A percentile compares a stretch with the other conserved stretches of the same genome.
Evolutionary conservation across 1,140 invertebrate genomes (phyloP).

Genomic region (Aporrectodea caliginosa): DNA sequence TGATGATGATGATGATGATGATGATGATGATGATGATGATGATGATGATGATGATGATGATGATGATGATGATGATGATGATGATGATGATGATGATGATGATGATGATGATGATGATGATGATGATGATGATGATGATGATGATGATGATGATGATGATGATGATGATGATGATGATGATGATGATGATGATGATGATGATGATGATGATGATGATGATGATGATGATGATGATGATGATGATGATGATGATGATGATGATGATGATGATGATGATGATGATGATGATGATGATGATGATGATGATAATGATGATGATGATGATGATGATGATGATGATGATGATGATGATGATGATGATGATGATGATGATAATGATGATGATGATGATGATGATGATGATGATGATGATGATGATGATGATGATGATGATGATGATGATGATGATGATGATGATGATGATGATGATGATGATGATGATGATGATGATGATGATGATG

Average conservation of each 20-base stretch:
- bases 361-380: background rate
- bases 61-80: constrained; percentile 32
- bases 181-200: constrained; percentile 57
- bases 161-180: constrained; percentile 39
- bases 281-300: constrained; percentile 7
- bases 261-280: constrained; percentile 48
- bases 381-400: constrained; percentile 33
- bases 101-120: background rate
- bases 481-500: constrained; percentile 37
- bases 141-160: constrained; percentile 41
- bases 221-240: constrained; percentile 80
- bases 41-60: constrained; percentile 5
- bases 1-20: no score
- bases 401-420: constrained; percentile 8
- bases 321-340: constrained; percentile 62
- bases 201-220: constrained; percentile 71
- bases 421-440: background rate
- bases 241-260: constrained; percentile 63
- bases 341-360: constrained; percentile 34
- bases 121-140: background rate
- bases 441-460: background rate
- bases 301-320: background rate
- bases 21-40: no score
- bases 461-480: constrained; percentile 30
- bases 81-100: background rate